Evolutionary conservation across 2,113 vertebrate species (phyloP).

Genomic region (Ivindomyrus marchei): DNA sequence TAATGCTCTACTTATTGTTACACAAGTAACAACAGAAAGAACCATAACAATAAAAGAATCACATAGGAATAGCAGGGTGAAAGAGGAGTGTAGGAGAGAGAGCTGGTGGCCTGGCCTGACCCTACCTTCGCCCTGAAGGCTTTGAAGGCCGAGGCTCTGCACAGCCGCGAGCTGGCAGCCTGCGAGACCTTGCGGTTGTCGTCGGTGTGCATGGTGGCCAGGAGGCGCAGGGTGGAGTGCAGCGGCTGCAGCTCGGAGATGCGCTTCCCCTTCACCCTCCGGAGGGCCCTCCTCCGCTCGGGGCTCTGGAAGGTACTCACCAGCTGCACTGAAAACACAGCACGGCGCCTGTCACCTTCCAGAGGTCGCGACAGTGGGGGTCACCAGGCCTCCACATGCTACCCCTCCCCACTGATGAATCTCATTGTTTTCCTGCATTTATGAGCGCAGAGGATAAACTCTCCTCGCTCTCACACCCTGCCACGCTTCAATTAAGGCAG

Average conservation of each 20-base stretch:
- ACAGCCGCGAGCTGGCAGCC: constrained; percentile 62
- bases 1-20: background rate
- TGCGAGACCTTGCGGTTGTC: constrained; percentile 69
- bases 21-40: background rate
- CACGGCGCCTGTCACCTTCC: background rate
- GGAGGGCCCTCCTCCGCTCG: constrained; percentile 61
- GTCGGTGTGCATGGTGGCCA: constrained; percentile 75
- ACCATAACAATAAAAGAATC: background rate
- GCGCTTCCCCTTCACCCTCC: constrained; percentile 67
- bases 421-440: background rate
- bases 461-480: background rate
- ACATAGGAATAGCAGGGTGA: background rate
- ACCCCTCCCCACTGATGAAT: background rate
- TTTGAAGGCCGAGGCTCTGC: constrained; percentile 50
- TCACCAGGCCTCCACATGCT: no score
- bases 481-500: background rate
- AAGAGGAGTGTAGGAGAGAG: background rate
- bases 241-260: constrained; percentile 75
- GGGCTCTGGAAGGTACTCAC: constrained; percentile 64
- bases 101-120: background rate
- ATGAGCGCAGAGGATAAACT: background rate
- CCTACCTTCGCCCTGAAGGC: constrained; percentile 73
- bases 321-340: constrained; percentile 61
- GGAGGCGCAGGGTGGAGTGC: constrained; percentile 61
- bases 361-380: background rate